These are phyloP conservation scores for Teleopsis dalmanni DNA, from an alignment of 1,140 invertebrate species.

Conservation along the genomic window DNA sequence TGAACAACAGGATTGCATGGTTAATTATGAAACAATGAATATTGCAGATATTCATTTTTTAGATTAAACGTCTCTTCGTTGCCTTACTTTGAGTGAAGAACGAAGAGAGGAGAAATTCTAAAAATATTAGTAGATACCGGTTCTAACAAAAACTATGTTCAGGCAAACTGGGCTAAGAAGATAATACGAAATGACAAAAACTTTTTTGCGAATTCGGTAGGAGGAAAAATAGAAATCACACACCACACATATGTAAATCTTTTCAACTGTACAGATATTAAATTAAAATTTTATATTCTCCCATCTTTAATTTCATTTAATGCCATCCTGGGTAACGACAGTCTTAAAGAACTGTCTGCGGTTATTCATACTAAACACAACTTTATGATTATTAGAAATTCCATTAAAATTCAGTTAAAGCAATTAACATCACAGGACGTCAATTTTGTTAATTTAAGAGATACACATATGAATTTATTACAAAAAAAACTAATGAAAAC, in stretches of 20 bases:
- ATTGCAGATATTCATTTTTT: conserved; percentile 16
- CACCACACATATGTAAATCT: conserved; percentile 6
- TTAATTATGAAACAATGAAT: no score
- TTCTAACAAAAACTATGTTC: conserved; percentile 13
- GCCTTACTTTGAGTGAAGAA: conserved; percentile 7
- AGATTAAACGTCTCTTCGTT: conserved; percentile 14
- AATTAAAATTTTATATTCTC: conserved; percentile 9
- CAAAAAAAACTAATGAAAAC: conserved; percentile 2
- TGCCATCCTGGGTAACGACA: conserved; percentile 9
- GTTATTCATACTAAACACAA: conserved; percentile 6
- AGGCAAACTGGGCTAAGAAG: neutral
- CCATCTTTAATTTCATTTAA: conserved; percentile 3
- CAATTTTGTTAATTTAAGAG: conserved; percentile 2
- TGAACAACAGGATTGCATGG: no score
- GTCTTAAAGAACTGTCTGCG: conserved; percentile 7
- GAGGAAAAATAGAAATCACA: conserved; percentile 3
- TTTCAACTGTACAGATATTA: neutral
- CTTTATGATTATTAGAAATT: neutral
- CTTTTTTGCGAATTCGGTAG: conserved; percentile 7
- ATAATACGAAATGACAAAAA: conserved; percentile 3
- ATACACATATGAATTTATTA: neutral
- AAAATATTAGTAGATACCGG: conserved; percentile 13
- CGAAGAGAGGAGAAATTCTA: conserved; percentile 7
- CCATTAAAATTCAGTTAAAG: neutral
- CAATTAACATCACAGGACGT: conserved; percentile 1